Percentiles rank a stretch among this genome's conserved stretches.
Conservation (phyloP, 1,140 invertebrate species). For the Platyscapa corneri region DNA sequence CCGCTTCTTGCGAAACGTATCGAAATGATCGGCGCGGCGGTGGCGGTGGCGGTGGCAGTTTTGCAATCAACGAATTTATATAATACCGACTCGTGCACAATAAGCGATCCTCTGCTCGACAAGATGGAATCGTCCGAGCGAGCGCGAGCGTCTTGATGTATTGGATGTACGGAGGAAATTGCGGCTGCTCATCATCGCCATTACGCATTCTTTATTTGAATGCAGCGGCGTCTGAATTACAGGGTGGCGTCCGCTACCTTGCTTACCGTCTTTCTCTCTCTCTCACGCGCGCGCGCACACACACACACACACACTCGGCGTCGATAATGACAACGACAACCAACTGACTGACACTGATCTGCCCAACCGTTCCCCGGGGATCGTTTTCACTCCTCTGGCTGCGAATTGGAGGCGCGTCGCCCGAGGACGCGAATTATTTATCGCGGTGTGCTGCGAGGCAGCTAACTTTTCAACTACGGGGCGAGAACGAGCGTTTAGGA, state of each 20-base stretch:
- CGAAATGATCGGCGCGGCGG: not conserved
- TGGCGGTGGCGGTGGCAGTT: not conserved
- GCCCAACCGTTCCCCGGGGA: not conserved
- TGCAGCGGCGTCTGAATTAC: conserved; percentile 71
- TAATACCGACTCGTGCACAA: conserved; percentile 53
- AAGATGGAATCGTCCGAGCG: conserved; percentile 56
- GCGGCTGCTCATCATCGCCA: conserved; percentile 72
- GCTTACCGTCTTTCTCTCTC: conserved; percentile 68
- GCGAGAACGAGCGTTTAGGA: not conserved
- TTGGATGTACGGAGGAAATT: conserved; percentile 61
- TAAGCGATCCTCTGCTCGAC: conserved; percentile 58
- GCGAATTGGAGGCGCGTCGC: too few relatives aligned
- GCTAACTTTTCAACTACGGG: not conserved
- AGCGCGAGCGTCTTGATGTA: conserved; percentile 44
- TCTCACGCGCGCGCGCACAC: conserved; percentile 41
- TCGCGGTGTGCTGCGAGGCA: not conserved
- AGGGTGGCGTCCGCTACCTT: conserved; percentile 72
- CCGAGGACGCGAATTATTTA: not conserved
- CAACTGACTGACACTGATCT: not conserved
- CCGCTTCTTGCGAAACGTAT: not conserved
- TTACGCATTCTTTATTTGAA: conserved; percentile 75
- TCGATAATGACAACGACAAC: not conserved
- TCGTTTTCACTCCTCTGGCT: not conserved
- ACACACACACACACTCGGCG: not conserved
- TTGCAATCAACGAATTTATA: conserved; percentile 57